Percentiles rank a stretch among this genome's conserved stretches.
These are phyloP conservation scores for Creontiades dilutus DNA, from an alignment of 2,888 invertebrate genomes.

Conservation along the genomic window DNA sequence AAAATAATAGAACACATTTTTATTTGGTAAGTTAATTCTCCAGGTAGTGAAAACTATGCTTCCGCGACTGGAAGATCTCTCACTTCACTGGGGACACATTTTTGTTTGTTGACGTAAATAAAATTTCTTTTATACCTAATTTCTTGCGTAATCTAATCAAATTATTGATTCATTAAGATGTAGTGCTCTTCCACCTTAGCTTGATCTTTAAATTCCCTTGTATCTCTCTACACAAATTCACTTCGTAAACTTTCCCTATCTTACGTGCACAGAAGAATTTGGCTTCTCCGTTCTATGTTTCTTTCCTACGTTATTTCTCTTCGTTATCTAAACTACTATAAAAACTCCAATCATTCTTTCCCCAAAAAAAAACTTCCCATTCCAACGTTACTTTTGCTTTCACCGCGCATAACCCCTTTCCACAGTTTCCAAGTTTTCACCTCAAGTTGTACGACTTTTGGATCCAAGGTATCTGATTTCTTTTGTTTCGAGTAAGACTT, in stretches of 20 bases:
- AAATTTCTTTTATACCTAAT: neutral
- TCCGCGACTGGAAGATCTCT: too few relatives aligned
- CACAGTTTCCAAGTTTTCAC: neutral
- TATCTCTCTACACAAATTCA: too few relatives aligned
- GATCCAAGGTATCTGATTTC: neutral
- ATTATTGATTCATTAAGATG: neutral
- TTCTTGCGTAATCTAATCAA: neutral
- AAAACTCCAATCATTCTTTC: neutral
- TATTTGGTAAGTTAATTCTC: too few relatives aligned
- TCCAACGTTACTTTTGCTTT: slow-evolving; percentile 13
- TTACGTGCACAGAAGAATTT: too few relatives aligned
- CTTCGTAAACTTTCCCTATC: too few relatives aligned
- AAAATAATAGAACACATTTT: too few relatives aligned
- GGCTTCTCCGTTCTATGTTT: neutral
- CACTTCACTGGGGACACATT: too few relatives aligned
- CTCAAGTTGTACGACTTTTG: neutral
- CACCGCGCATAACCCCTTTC: neutral
- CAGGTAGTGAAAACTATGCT: too few relatives aligned
- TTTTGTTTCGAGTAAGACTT: neutral
- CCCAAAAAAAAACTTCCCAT: neutral
- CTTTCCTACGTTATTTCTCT: neutral
- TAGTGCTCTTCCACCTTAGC: too few relatives aligned
- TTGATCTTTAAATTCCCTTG: too few relatives aligned
- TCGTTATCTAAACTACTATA: slow-evolving; percentile 22
- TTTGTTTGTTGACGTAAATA: too few relatives aligned